Evolutionary conservation across 1,140 invertebrate species (phyloP).

Genomic region (Rhyacophila brunnea): DNA sequence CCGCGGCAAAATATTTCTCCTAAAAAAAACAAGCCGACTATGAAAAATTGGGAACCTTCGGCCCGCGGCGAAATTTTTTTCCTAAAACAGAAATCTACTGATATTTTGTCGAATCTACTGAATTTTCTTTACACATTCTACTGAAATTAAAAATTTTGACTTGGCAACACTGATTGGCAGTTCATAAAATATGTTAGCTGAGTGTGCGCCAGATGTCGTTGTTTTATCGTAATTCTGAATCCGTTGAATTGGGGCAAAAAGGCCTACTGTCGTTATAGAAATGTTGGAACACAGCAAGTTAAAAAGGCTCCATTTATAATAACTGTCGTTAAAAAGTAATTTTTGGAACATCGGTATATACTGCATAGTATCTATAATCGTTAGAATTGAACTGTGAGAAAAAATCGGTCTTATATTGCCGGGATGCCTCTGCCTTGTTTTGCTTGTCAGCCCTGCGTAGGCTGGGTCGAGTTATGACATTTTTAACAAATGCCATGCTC

Average conservation of each 20-base stretch:
- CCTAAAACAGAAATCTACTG: no score
- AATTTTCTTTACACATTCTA: no score
- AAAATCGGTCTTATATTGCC: not conserved
- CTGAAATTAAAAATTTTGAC: no score
- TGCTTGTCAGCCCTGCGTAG: constrained; percentile 27
- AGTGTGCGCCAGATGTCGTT: constrained; percentile 23
- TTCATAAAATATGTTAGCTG: constrained; percentile 7
- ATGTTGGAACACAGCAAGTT: constrained; percentile 10
- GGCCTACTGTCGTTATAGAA: constrained; percentile 4
- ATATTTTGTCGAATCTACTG: no score
- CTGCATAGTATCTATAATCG: not conserved
- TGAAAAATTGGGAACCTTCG: no score
- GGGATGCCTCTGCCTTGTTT: constrained; percentile 19
- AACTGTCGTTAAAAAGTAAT: constrained; percentile 1
- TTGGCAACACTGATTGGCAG: no score
- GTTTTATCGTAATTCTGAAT: constrained; percentile 2
- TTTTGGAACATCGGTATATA: not conserved
- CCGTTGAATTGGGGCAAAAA: constrained; percentile 24
- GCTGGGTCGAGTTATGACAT: constrained; percentile 26
- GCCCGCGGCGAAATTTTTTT: no score
- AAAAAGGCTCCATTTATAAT: constrained; percentile 1
- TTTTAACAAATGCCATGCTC: constrained; percentile 9
- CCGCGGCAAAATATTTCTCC: no score
- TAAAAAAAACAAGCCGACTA: no score
- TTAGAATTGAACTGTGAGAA: no score